Base-by-base conservation (phyloP, 2,113 vertebrate genomes). In the Bubo scandiacus region DNA sequence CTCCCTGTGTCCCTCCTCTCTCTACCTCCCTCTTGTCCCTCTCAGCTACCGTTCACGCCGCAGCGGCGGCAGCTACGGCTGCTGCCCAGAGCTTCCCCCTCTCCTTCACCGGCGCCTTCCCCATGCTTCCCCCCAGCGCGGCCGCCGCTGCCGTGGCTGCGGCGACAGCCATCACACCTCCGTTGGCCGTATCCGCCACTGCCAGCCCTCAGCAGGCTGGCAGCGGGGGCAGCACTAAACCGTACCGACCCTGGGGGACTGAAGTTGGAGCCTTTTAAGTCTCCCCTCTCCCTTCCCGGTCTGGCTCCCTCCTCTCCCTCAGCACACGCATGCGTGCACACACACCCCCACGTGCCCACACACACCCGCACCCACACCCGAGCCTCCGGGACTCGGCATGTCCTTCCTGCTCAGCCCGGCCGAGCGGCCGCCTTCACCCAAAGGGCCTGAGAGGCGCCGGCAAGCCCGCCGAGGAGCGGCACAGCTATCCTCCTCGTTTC, bases 211-310 rank as follows among this genome's bases (percentile, higher is more conserved):
- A 98, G 97, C 98, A 98, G 95, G 94, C 97, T 1, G 95, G 96
- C 90, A 63, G 87, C 12, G 98, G 98, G 18, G 97, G 96, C 75
- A 96, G 77, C 95, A 96, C 97, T 57, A 99, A 99, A 96, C 99
- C 99, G 3, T 99, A 99, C 97, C 97, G 99, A 19, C 99, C 99
- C 5, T 99, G 99, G 99, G 99, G 99, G 42, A 99, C 99, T 17
- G 99, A 99, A 98, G 99, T 99, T 26, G 99, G 99, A 84, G 99
- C 99, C 7, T 99, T 99, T 88, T 99, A 97, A 98, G 67, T 42
- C 1, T n/a, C 23, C 51, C 6, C 2, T 21, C 26, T 20, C 55
- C 54, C 58, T 40, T 73, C 55, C 51, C 5, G 0, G 19, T 38
- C 25, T 6, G 3, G 58, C 67, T 88, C 67, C 88, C 58, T 70